Conservation (phyloP, 2,888 invertebrate genomes). For the Gibbula magus region DNA sequence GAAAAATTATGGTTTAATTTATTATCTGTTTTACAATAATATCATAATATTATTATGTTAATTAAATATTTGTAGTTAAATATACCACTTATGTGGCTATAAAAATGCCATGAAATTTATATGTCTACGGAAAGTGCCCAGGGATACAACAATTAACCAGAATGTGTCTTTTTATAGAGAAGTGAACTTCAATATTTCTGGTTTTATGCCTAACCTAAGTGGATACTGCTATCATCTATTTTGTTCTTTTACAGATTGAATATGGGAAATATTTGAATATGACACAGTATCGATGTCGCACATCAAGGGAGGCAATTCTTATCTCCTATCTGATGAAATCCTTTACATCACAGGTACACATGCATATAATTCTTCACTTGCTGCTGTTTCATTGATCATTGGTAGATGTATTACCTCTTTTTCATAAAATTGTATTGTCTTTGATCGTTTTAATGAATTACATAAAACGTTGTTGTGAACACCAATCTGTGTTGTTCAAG, state of each 20-base stretch:
- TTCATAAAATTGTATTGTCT: neutral
- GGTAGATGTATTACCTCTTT: neutral
- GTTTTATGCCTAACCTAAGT: too few species aligned
- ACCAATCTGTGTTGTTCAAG: too few species aligned
- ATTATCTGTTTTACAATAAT: too few species aligned
- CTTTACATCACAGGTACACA: constrained; percentile 6
- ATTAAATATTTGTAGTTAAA: too few species aligned
- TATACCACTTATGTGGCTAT: too few species aligned
- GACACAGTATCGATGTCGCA: constrained; percentile 45
- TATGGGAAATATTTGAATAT: constrained; percentile 50
- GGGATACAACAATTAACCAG: too few species aligned
- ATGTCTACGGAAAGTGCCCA: too few species aligned
- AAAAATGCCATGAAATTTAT: too few species aligned
- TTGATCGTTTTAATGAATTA: neutral
- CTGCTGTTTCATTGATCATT: neutral
- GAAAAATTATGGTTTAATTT: too few species aligned
- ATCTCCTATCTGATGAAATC: constrained; percentile 10
- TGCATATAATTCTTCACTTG: neutral
- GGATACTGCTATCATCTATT: neutral
- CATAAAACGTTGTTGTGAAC: neutral
- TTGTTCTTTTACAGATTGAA: constrained; percentile 50
- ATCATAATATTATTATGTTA: too few species aligned
- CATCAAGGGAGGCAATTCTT: constrained; percentile 37
- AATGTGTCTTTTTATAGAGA: too few species aligned
- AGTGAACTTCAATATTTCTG: too few species aligned